Conservation (phyloP, 2,888 invertebrate species). For the Vesta saturnalis region DNA sequence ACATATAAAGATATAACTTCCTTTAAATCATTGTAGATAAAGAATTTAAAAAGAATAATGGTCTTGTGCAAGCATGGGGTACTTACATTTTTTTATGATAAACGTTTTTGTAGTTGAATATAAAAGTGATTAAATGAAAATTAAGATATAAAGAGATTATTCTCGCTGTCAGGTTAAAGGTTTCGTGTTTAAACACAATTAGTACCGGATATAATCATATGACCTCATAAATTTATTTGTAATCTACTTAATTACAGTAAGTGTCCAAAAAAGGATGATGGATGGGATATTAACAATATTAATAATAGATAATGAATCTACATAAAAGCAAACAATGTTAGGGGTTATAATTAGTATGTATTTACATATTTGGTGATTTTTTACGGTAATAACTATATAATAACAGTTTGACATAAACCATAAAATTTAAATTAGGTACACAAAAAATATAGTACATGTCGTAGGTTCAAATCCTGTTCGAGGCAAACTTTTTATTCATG, state of each 20-base stretch:
- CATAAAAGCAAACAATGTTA: background rate
- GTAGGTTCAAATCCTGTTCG: no score
- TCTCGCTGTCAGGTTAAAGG: constrained; percentile 38
- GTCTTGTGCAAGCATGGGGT: constrained; percentile 1
- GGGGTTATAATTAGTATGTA: background rate
- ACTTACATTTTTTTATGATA: background rate
- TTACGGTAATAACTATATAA: no score
- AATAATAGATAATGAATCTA: constrained; percentile 12
- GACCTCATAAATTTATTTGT: constrained; percentile 41
- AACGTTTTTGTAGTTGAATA: background rate
- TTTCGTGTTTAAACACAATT: constrained; percentile 49
- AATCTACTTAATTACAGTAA: constrained; percentile 45
- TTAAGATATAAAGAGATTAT: constrained; percentile 30
- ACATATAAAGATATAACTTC: background rate
- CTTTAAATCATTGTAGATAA: constrained; percentile 1
- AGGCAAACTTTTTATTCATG: no score
- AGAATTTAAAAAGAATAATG: background rate
- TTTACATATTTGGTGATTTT: no score
- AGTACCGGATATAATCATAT: constrained; percentile 49
- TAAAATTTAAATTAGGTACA: no score
- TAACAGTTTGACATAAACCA: no score
- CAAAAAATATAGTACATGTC: no score
- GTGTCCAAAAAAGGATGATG: constrained; percentile 39
- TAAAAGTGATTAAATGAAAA: constrained; percentile 3
- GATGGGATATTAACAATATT: constrained; percentile 27